phyloP scores from a whole-genome alignment of 2,113 vertebrate species.

The Pheucticus melanocephalus region DNA sequence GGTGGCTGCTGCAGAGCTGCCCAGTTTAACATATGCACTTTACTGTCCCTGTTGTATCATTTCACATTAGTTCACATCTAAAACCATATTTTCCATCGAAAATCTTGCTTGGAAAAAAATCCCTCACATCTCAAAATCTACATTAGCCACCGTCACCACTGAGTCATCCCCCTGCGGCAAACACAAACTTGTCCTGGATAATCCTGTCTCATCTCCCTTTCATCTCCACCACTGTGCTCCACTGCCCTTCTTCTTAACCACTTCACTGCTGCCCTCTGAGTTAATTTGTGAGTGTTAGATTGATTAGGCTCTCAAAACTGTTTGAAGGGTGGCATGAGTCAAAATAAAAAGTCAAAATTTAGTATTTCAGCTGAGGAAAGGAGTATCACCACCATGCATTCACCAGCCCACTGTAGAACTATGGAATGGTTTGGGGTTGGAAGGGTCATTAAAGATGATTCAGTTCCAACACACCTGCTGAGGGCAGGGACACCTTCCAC shows the following conservation, averaged over 20 bases:
- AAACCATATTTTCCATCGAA: not conserved
- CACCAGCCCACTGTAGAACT: not conserved
- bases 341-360: not conserved
- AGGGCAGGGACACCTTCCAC: not conserved
- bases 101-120: not conserved
- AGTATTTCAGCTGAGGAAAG: not conserved
- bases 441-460: not conserved
- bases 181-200: not conserved
- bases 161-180: constrained; percentile 21
- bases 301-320: not conserved
- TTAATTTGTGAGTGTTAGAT: not conserved
- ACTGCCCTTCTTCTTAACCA: not conserved
- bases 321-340: not conserved
- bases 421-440: not conserved
- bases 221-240: not conserved
- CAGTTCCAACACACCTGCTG: not conserved
- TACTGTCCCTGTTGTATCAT: not conserved
- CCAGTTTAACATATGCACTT: constrained; percentile 2
- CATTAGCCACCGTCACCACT: not conserved
- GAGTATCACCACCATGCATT: not conserved
- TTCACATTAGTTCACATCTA: not conserved
- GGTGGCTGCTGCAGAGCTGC: not conserved
- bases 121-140: not conserved
- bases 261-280: not conserved
- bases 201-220: not conserved